Evolutionary conservation across 2,888 invertebrate species (phyloP), one percentile per base, ranked within the genome.

Genomic region (Athalia cordata): DNA sequence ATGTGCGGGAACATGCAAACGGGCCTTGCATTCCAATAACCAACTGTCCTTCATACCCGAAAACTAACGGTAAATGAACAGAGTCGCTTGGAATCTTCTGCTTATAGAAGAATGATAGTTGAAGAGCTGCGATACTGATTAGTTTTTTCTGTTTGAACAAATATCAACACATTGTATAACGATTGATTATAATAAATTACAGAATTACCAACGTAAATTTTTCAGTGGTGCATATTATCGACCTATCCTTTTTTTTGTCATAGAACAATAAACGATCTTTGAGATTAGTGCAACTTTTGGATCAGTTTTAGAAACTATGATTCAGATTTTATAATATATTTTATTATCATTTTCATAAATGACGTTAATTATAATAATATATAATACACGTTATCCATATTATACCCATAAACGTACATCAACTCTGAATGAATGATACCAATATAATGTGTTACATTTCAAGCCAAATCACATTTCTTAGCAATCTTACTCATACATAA

Each of bases 401-500:
- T 85, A 84, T 84, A 85, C 86, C 81, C 85, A 81, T 83, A 83
- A 85, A 85, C 84, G 70, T 84, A 86, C 82, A 84, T 85, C 81
- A 83, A 84, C 79, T 84, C 75, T 83, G 76, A 83, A 85, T 82
- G 83, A 83, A 83, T 83, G 83, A 82, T 81, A 82, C 80, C 81
- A 83, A 82, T 81, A 81, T 85, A 86, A 85, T 87, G 86, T 87
- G 82, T 85, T 87, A 89, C 86, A 87, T 85, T 81, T 83, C 84
- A 85, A 87, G 85, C 86, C 84, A 80, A 84, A 83, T 84, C 84
- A 83, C 81, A 81, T 86, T 85, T 79, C 80, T 86, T 84, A 81
- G 81, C 85, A 86, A 83, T 83, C 83, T 86, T 88, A 87, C 88
- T 87, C 85, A 87, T 87, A 86, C 85, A 87, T 86, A 88, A 88